Evolutionary conservation across 1,140 invertebrate species (phyloP).

Genomic region (Asbolus verrucosus): DNA sequence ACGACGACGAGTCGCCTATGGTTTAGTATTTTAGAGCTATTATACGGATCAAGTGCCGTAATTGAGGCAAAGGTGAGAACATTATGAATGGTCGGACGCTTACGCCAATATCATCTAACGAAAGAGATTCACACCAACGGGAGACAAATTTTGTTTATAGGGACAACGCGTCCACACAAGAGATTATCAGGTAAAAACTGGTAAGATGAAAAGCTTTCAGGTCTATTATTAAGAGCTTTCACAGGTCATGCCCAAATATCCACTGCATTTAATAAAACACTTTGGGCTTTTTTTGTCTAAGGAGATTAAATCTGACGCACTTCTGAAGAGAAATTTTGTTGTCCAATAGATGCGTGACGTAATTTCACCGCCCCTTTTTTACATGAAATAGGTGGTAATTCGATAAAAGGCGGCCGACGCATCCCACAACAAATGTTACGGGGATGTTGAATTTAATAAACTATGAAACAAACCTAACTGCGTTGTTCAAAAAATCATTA

Average conservation of each 20-base stretch:
- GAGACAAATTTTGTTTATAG: conserved; percentile 48
- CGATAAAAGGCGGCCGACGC: conserved; percentile 13
- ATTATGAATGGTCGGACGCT: conserved; percentile 47
- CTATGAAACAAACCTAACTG: conserved; percentile 51
- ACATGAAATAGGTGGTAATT: conserved; percentile 8
- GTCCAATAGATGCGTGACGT: conserved; percentile 13
- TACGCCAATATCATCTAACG: conserved; percentile 36
- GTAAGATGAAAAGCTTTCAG: conserved; percentile 40
- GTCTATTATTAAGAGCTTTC: conserved; percentile 46
- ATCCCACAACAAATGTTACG: conserved; percentile 51
- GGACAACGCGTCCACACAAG: conserved; percentile 43
- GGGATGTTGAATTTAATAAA: conserved; percentile 48
- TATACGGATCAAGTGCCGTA: conserved; percentile 41
- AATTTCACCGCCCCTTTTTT: conserved; percentile 27
- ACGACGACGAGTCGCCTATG: conserved; percentile 45
- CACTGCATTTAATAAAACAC: conserved; percentile 45
- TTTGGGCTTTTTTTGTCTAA: conserved; percentile 32
- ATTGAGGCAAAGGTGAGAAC: conserved; percentile 47
- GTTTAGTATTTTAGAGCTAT: conserved; percentile 22
- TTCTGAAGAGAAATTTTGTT: conserved; percentile 1
- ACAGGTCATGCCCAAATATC: conserved; percentile 37
- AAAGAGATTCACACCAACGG: conserved; percentile 48
- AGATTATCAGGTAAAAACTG: conserved; percentile 51
- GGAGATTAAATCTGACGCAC: conserved; percentile 43
- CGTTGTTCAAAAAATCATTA: conserved; percentile 53